phyloP scores from a whole-genome alignment of 2,797 vertebrate genomes.

The Sebastes kiyomatsui region DNA sequence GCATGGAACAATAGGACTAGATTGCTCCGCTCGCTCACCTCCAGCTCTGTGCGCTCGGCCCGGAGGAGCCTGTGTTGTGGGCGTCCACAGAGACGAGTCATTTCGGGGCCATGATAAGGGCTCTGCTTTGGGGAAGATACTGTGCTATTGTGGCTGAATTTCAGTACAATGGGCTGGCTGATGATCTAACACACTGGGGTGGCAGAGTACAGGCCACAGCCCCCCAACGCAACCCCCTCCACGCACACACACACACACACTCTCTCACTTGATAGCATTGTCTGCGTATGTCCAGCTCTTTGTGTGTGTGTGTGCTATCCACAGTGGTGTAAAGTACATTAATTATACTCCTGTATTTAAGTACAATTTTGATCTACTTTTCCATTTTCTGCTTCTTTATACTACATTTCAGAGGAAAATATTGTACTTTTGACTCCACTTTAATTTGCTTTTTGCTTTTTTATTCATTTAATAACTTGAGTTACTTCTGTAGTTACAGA shows the following conservation, averaged over 20 bases:
- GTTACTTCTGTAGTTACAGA: not conserved
- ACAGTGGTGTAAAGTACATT: not conserved
- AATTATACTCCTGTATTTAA: not conserved
- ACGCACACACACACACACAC: not conserved
- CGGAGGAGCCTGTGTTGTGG: conserved; percentile 67
- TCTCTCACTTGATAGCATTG: conserved; percentile 24
- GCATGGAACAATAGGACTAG: conserved; percentile 71
- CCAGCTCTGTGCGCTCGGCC: conserved; percentile 62
- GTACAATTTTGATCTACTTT: not conserved
- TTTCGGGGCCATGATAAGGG: conserved; percentile 81
- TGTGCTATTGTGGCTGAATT: conserved; percentile 75
- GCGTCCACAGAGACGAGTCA: conserved; percentile 79
- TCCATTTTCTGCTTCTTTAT: not conserved
- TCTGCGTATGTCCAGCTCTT: conserved; percentile 6
- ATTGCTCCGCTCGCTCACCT: conserved; percentile 72
- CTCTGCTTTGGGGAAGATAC: conserved; percentile 69
- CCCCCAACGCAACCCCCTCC: not conserved
- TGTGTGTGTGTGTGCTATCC: not conserved
- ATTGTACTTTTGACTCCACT: not conserved
- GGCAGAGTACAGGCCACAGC: conserved; percentile 44
- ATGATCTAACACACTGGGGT: conserved; percentile 61
- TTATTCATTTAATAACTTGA: not conserved
- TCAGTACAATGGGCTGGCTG: conserved; percentile 70
- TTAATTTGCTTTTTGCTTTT: no score
- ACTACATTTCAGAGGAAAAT: not conserved